These are phyloP conservation scores for Beaufortia kweichowensis DNA, from an alignment of 2,113 vertebrate genomes.

Conservation along the genomic window DNA sequence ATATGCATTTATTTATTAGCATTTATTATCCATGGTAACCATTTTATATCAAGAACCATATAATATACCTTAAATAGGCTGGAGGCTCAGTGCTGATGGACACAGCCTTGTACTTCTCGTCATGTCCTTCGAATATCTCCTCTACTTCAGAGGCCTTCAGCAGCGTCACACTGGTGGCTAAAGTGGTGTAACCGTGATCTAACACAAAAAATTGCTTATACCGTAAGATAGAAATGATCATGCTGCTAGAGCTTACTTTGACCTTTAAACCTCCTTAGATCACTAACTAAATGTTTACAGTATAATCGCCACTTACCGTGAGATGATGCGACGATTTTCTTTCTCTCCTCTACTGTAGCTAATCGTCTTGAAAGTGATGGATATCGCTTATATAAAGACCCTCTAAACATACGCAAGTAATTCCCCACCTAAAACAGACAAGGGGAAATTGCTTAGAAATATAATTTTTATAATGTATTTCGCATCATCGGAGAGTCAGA, in stretches of 20 bases:
- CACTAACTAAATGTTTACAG: no score
- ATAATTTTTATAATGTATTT: no score
- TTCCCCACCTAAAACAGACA: constrained; percentile 85
- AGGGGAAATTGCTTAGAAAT: no score
- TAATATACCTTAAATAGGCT: constrained; percentile 92
- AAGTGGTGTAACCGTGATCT: constrained; percentile 96
- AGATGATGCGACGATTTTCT: constrained; percentile 97
- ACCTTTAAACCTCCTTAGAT: background rate
- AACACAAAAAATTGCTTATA: constrained; percentile 55
- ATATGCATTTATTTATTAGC: background rate
- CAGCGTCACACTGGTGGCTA: constrained; percentile 96
- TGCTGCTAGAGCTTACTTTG: background rate
- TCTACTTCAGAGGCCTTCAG: constrained; percentile 97
- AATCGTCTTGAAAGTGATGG: constrained; percentile 94
- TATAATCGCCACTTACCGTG: constrained; percentile 78
- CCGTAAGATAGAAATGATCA: constrained; percentile 15
- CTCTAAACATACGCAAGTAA: constrained; percentile 97
- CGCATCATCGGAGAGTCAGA: no score
- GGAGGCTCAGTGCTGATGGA: constrained; percentile 98
- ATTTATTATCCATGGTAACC: no score
- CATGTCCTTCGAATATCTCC: constrained; percentile 96
- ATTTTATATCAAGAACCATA: no score
- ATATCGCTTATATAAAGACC: constrained; percentile 96
- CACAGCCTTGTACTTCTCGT: constrained; percentile 98
- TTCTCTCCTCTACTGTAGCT: constrained; percentile 96